A percentile compares a stretch with the other conserved stretches of the same genome.
Conservation (phyloP, 2,888 invertebrate genomes). For the Scaptomyza parva region DNA sequence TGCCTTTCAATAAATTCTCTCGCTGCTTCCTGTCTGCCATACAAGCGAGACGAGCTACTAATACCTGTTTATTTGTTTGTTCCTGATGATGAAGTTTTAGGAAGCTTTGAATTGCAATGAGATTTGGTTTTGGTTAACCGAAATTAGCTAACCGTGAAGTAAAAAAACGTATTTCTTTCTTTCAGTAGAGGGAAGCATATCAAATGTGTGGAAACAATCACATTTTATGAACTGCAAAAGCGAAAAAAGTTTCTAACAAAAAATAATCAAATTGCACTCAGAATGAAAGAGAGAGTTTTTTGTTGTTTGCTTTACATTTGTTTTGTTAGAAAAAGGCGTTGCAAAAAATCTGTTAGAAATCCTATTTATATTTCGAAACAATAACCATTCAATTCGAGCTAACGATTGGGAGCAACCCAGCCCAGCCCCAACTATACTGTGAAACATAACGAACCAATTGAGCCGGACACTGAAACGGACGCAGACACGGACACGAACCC, state of each 20-base stretch:
- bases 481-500: slow-evolving; percentile 27
- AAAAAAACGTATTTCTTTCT: not conserved
- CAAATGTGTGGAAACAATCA: slow-evolving; percentile 3
- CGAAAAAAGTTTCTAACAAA: slow-evolving; percentile 27
- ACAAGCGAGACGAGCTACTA: slow-evolving; percentile 27
- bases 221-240: slow-evolving; percentile 33
- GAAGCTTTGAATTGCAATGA: not conserved
- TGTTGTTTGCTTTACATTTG: not conserved
- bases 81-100: slow-evolving; percentile 46
- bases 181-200: not conserved
- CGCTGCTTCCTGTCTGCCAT: slow-evolving; percentile 54
- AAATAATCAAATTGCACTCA: slow-evolving; percentile 70
- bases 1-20: slow-evolving; percentile 76
- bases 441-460: slow-evolving; percentile 76
- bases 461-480: slow-evolving; percentile 56
- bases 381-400: slow-evolving; percentile 80
- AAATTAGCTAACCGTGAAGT: slow-evolving; percentile 6
- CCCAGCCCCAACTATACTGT: slow-evolving; percentile 41
- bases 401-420: slow-evolving; percentile 68
- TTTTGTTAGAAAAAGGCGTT: slow-evolving; percentile 18
- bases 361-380: slow-evolving; percentile 80
- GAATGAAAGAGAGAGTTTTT: not conserved
- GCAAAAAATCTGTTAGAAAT: slow-evolving; percentile 72
- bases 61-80: slow-evolving; percentile 72
- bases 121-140: slow-evolving; percentile 6